These are phyloP conservation scores for Trichosurus vulpecula DNA, from an alignment of 2,797 vertebrate genomes.

Conservation along the genomic window DNA sequence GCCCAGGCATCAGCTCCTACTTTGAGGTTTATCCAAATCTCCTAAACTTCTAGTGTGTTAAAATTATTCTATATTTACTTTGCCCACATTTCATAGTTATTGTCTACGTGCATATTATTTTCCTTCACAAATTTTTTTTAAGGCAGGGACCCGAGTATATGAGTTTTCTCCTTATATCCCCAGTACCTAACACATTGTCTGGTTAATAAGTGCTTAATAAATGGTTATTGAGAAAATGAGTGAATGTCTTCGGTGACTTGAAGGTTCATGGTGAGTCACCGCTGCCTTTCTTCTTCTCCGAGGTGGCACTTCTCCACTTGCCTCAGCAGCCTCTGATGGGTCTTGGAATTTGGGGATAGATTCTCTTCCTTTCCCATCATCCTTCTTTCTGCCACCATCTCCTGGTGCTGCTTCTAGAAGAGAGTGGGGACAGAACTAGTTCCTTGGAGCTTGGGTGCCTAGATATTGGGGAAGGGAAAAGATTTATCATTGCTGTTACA, in stretches of 20 bases:
- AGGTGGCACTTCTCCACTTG: not conserved
- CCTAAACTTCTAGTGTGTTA: not conserved
- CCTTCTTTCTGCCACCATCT: not conserved
- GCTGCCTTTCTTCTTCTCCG: not conserved
- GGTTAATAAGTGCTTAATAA: not conserved
- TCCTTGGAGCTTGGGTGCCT: not conserved
- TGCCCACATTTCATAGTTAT: not conserved
- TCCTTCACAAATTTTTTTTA: not conserved
- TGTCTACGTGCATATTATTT: not conserved
- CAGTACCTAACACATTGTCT: not conserved
- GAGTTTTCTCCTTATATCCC: not conserved
- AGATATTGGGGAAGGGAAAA: not conserved
- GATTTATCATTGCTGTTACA: not conserved
- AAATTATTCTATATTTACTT: not conserved
- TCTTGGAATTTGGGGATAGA: not conserved
- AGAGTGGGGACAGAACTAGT: not conserved
- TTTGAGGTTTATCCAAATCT: not conserved
- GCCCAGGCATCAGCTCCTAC: not conserved
- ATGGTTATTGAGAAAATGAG: not conserved
- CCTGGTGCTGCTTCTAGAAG: not conserved
- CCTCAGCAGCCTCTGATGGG: not conserved
- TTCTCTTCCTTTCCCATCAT: not conserved
- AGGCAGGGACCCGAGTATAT: not conserved
- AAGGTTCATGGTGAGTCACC: not conserved
- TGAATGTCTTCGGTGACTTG: not conserved